Evolutionary conservation across 2,113 vertebrate species (phyloP).

Genomic region (Abramis brama): DNA sequence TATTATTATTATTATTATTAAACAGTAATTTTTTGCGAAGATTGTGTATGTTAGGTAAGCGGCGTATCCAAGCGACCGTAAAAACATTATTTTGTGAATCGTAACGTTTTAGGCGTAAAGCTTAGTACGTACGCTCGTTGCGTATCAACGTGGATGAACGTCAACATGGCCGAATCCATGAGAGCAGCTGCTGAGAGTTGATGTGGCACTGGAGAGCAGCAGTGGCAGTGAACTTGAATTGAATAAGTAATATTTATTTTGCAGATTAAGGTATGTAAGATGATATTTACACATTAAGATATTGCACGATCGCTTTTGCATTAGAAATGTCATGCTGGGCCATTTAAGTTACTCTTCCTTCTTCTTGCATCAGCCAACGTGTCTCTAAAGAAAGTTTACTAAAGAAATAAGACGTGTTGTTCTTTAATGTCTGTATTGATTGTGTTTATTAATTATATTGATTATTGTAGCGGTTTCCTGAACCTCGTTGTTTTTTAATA

Average conservation of each 20-base stretch:
- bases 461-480: neutral
- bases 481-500: neutral
- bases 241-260: neutral
- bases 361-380: constrained; percentile 19
- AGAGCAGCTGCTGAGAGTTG: constrained; percentile 31
- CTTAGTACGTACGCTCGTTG: neutral
- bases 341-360: neutral
- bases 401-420: neutral
- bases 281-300: no score
- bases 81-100: neutral
- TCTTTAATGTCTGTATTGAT: neutral
- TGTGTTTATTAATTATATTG: neutral
- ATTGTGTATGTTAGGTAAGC: neutral
- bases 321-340: neutral
- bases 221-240: constrained; percentile 29
- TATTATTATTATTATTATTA: neutral
- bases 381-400: neutral
- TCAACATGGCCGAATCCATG: constrained; percentile 35
- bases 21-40: neutral
- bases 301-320: neutral
- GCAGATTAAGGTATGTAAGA: constrained; percentile 40
- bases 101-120: no score
- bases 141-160: constrained; percentile 38
- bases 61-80: neutral
- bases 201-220: constrained; percentile 44